Evolutionary conservation across 2,888 invertebrate species (phyloP).

Genomic region (Cryptocheilus praepositus): DNA sequence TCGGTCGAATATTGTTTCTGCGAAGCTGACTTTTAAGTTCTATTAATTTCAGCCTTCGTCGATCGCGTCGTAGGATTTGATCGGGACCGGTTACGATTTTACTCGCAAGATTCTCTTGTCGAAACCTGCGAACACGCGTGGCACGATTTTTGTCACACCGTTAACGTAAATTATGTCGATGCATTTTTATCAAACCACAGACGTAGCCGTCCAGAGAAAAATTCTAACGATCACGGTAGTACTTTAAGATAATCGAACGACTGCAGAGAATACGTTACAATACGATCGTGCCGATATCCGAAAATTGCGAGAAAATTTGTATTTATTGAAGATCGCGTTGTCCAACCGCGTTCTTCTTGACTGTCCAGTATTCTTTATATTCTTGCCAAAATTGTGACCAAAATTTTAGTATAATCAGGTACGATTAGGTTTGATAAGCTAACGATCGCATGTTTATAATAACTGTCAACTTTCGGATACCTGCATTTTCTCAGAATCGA

Average conservation of each 20-base stretch:
- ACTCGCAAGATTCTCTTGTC: background rate
- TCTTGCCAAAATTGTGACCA: too few species aligned
- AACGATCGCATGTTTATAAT: background rate
- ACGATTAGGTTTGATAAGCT: background rate
- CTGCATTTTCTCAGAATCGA: conserved; percentile 43
- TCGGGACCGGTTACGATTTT: background rate
- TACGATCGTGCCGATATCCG: conserved; percentile 50
- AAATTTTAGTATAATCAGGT: too few species aligned
- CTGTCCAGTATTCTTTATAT: too few species aligned
- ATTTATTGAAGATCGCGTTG: too few species aligned
- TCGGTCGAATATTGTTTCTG: background rate
- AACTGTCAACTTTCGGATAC: conserved; percentile 43
- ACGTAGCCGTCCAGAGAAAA: conserved; percentile 53
- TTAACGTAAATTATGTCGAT: background rate
- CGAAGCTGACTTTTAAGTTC: background rate
- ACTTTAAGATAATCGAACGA: conserved; percentile 49
- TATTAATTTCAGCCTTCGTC: background rate
- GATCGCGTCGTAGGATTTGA: conserved; percentile 2
- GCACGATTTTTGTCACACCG: too few species aligned
- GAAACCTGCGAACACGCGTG: too few species aligned
- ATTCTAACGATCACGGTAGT: conserved; percentile 48
- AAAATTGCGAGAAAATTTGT: conserved; percentile 12
- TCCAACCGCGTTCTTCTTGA: too few species aligned
- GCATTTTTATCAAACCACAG: conserved; percentile 35
- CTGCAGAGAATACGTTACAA: conserved; percentile 49